Percentiles rank a stretch among this genome's conserved stretches.
Evolutionary conservation across 30 jellyfish, hydroid and myxozoan genomes (phyloP).

Genomic region (Chironex yamaguchii): DNA sequence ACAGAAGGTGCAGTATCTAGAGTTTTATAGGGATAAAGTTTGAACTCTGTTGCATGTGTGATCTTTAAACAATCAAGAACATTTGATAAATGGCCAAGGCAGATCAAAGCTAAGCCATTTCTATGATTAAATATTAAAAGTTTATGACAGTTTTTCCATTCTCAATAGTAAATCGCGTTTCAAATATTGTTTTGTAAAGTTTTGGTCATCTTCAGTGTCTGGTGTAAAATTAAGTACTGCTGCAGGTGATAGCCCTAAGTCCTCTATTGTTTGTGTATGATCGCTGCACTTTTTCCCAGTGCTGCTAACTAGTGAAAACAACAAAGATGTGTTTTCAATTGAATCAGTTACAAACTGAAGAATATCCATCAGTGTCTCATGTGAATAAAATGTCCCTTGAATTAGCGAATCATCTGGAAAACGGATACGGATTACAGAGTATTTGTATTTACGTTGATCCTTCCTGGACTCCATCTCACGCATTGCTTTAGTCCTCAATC

Average conservation of each 20-base stretch:
- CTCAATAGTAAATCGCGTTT: too few species aligned
- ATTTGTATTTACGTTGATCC: constrained; percentile 51
- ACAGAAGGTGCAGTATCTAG: too few species aligned
- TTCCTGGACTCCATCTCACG: constrained; percentile 56
- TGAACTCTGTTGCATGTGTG: too few species aligned
- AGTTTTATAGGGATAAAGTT: too few species aligned
- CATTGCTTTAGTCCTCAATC: constrained; percentile 82
- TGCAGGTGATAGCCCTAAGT: constrained; percentile 86
- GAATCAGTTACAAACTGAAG: constrained; percentile 62
- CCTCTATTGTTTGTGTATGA: constrained; percentile 19
- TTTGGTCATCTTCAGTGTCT: too few species aligned
- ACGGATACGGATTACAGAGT: constrained; percentile 69
- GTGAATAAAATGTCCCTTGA: constrained; percentile 84
- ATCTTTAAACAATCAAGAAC: too few species aligned
- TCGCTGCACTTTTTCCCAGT: constrained; percentile 54
- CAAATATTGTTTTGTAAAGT: too few species aligned
- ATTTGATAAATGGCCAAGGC: too few species aligned
- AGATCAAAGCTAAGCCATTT: too few species aligned
- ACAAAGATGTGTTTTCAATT: constrained; percentile 73
- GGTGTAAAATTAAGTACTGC: constrained; percentile 67
- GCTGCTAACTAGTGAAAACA: constrained; percentile 63
- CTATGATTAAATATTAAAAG: too few species aligned
- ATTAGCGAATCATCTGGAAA: constrained; percentile 91
- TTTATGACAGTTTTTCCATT: too few species aligned
- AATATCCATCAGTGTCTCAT: constrained; percentile 73